Evolutionary conservation across 2,888 invertebrate species (phyloP), one percentile per base, ranked within the genome.

Genomic region (Tachina fera): DNA sequence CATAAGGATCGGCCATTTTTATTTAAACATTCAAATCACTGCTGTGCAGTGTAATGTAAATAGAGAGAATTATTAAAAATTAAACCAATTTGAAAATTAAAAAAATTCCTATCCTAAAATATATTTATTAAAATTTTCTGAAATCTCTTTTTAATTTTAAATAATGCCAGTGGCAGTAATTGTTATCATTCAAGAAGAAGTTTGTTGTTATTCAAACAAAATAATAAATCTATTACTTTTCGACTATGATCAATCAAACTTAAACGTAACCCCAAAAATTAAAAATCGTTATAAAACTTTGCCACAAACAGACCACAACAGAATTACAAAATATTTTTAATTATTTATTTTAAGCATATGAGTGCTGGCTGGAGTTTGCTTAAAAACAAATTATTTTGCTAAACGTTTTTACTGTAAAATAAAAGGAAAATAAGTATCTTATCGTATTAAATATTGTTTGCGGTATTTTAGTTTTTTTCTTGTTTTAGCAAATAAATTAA

Each of bases 401-500:
- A 13, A 31, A 9, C 45, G 31, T 19, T 13, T n/a, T 39, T 6
- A 31, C 1, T 8, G n/a, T 22, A 41, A 45, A n/a, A 0, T 5
- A 19, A 47, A 49, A 16, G 16, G 14, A 31, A 31, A 31, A 41
- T 43, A 60, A 60, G 1, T 43, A 77, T 70, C 53, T 70, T 53
- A 53, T 43, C 60, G 22, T 43, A 14, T 45, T 51, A n/a, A 16
- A 61, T 51, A 13, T 70, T 65, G 58, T 58, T 67, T 72, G 63
- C 47, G 71, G 63, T 58, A 65, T 47, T 47, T 19, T 2, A 31
- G 6, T 31, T 31, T 31, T 4, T 31, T 31, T 31, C 4, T 31
- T 47, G 10, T 60, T 63, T 61, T 39, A 51, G 53, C 49, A 80
- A 80, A 74, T 51, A 74, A 53, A 81, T 60, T 61, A 58, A 13